Base-by-base conservation (phyloP, 2,888 invertebrate species). In the Xanthorhoe spadicearia region DNA sequence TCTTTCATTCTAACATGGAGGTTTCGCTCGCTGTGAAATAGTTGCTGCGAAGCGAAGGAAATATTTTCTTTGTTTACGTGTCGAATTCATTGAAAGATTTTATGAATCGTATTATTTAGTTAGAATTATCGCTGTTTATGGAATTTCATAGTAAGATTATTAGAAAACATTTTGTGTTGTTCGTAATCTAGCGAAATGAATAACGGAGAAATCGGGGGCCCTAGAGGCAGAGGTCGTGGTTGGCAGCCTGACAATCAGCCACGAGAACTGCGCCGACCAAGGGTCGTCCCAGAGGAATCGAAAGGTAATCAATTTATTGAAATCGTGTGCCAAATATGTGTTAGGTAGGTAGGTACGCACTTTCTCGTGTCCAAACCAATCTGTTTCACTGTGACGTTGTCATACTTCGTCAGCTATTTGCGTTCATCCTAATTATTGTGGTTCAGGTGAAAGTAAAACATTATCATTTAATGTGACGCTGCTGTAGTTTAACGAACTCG, bases 11-110 rank as follows among this genome's bases (percentile, higher is more conserved):
- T 63, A 92, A 90, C 84, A 91, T 91, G 91, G 91, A 84, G 90
- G 90, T 84, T 82, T 80, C 80, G 81, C 82, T 80, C 80, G 81
- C 82, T 78, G 83, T 87, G 81, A 85, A 83, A 81, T 80, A 80
- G 79, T 83, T 77, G 80, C 82, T 83, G 82, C 84, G 82, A 82
- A 82, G 82, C 84, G 82, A 82, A 82, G 51, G 84, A 82, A 83
- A 77, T 83, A 83, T 79, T 88, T 88, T 85, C 91, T 91, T 92
- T 93, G 92, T 92, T 93, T 93, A 93, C 92, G 92, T 93, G 92
- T 92, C 89, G 87, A 85, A 83, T 82, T 81, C 70, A 71, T 76
- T 72, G 75, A 81, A 78, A 74, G 74, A 79, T 58, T 74, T 19
- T 38, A 60, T 64, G 70, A 73, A 73, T 70, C 76, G 60, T 72